Conservation (phyloP, 2,797 vertebrate genomes). For the Psittacula derbiana region DNA sequence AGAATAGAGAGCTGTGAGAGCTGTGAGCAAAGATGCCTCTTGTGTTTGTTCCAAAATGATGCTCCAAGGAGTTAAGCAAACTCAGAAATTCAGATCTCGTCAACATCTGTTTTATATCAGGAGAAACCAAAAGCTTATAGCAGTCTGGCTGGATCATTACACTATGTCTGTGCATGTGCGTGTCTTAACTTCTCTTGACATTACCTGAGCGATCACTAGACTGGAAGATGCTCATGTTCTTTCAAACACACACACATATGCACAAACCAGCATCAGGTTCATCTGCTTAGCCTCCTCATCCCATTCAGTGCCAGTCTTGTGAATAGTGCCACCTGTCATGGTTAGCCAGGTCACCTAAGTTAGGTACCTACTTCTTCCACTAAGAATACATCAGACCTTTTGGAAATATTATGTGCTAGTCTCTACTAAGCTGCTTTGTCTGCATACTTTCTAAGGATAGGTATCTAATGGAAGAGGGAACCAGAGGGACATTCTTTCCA, state of each 20-base stretch:
- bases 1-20: neutral
- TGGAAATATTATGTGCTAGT: neutral
- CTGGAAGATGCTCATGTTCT: neutral
- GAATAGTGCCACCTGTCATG: neutral
- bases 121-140: constrained; percentile 10
- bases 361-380: neutral
- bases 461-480: neutral
- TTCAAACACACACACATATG: neutral
- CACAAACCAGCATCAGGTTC: neutral
- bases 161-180: neutral
- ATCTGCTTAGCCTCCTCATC: neutral
- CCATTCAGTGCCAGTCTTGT: neutral
- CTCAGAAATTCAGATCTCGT: constrained; percentile 3
- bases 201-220: neutral
- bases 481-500: neutral
- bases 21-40: constrained; percentile 34
- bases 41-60: constrained; percentile 37
- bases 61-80: constrained; percentile 45
- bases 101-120: constrained; percentile 47
- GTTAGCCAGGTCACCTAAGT: neutral
- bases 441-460: neutral
- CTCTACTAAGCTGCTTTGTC: accelerated
- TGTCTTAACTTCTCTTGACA: neutral
- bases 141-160: neutral
- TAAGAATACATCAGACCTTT: neutral